Conservation (phyloP, 2,113 vertebrate species). For the Ptilorrhoa leucosticta region DNA sequence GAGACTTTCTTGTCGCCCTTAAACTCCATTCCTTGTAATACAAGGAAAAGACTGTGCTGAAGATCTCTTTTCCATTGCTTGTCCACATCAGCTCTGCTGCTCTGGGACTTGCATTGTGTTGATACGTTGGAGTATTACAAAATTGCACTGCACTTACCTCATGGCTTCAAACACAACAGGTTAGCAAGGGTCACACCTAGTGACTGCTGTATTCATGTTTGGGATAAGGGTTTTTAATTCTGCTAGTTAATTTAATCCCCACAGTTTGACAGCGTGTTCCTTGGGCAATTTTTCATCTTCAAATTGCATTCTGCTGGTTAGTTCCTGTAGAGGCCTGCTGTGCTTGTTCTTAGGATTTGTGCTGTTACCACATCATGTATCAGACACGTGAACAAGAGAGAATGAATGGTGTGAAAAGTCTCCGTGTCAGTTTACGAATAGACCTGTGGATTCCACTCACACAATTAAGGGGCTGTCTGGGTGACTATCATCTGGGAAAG, state of each 20-base stretch:
- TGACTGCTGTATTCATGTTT: not conserved
- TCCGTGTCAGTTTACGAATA: not conserved
- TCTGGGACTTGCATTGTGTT: not conserved
- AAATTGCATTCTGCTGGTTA: conserved; percentile 8
- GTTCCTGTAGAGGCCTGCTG: conserved; percentile 21
- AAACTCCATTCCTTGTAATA: not conserved
- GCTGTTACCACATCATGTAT: not conserved
- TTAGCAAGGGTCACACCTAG: not conserved
- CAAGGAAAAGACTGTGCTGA: not conserved
- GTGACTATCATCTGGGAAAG: not conserved
- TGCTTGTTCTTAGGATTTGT: not conserved
- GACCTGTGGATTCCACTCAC: not conserved
- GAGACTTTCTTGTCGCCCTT: not conserved
- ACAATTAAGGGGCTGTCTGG: not conserved
- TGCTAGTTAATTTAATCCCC: conserved; percentile 13
- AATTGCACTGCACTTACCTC: not conserved
- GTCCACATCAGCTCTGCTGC: not conserved
- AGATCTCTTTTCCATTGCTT: not conserved
- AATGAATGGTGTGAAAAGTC: not conserved
- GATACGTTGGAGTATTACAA: not conserved
- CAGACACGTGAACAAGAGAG: not conserved
- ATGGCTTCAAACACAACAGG: not conserved
- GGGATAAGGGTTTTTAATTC: conserved; percentile 31
- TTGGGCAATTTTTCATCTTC: conserved; percentile 30
- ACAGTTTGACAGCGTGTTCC: not conserved